Evolutionary conservation across 2,888 invertebrate species (phyloP), one percentile per base, ranked within the genome.

Genomic region (Agrilus mali): DNA sequence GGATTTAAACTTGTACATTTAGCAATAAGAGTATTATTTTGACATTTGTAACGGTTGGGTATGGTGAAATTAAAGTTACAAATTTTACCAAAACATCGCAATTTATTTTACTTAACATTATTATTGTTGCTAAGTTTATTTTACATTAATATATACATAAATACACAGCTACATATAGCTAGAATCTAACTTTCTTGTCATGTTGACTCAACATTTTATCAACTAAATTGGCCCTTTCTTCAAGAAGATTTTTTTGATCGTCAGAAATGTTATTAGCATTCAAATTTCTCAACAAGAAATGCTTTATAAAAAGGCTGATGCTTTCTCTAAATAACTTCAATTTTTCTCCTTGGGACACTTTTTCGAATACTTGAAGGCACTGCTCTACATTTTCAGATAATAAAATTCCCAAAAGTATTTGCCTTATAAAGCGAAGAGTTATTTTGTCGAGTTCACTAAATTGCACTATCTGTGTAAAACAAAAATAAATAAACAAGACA

Each of bases 361-460:
- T 74, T 41, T 77, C 71, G 64, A 93, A 93, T 0, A 83, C 81
- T 47, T 75, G 73, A 53, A 61, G 61, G 37, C 70, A 74, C 1
- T 71, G 63, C 43, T 79, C 74, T 12, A 74, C 67, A 49, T 84
- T 77, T 0, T 77, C 71, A 39, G 78, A 73, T 52, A 88, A 68
- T 33, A 94, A 71, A 47, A 94, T 72, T 1, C 81, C 77, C 4
- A 85, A 68, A 36, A 93, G 70, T 4, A 87, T 77, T 57, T 84
- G 83, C 1, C 86, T 77, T 66, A 93, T 75, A 46, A 94, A 80
- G 27, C 80, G 71, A n/a, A 92, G 78, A 37, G 81, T 79, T 1
- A 73, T 66, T 60, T 86, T 87, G 60, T 88, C 84, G 50, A 94
- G 67, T 55, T 92, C 86, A 0, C 85, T 79, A 66, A 94, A 92